These are phyloP conservation scores for Gorilla gorilla DNA, from an alignment of 2,113 vertebrate species.

Conservation along the genomic window DNA sequence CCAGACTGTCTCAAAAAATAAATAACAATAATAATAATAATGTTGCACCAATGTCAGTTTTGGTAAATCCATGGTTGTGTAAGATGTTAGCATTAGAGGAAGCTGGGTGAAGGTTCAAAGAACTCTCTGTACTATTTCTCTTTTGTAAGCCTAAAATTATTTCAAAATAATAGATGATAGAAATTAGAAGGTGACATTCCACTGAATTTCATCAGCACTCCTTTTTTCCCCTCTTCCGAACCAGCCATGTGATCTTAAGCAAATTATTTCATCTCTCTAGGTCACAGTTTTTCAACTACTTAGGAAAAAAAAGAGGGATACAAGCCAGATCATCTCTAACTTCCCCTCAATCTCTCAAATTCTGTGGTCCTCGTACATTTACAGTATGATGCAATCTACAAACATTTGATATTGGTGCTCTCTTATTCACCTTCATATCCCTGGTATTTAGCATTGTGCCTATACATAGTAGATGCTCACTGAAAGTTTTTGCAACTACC, in stretches of 20 bases:
- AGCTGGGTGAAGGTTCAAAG: neutral
- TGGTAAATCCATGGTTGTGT: neutral
- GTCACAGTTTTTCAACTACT: neutral
- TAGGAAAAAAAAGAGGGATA: neutral
- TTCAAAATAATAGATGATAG: neutral
- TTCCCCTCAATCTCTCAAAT: neutral
- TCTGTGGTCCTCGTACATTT: neutral
- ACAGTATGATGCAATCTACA: neutral
- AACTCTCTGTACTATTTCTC: conserved; percentile 3
- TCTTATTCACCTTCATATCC: neutral
- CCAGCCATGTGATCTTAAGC: neutral
- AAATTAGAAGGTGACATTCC: neutral
- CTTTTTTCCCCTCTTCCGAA: neutral
- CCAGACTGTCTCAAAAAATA: too few species aligned
- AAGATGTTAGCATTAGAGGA: neutral
- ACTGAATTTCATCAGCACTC: neutral
- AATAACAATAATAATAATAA: too few species aligned
- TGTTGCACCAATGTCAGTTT: neutral
- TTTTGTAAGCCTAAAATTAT: neutral
- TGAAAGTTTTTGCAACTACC: neutral
- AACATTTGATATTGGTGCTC: neutral
- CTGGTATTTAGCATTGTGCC: neutral
- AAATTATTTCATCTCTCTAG: neutral
- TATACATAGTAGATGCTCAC: neutral
- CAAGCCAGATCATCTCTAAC: neutral